Conservation (phyloP, 2,888 invertebrate genomes). For the Thumatha senex region DNA sequence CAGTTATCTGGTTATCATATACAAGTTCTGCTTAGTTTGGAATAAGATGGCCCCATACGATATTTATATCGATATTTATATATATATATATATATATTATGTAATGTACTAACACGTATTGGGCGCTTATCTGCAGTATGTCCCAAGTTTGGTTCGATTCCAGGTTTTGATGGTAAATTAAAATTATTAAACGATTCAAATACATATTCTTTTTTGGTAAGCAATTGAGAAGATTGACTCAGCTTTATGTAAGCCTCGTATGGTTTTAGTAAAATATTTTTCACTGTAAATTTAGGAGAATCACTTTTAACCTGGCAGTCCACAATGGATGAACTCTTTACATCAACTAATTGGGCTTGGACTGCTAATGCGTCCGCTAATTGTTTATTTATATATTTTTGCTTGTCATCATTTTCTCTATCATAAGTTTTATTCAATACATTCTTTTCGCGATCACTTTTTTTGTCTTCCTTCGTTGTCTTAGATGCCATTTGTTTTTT, state of each 20-base stretch:
- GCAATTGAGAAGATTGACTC: neutral
- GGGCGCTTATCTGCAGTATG: neutral
- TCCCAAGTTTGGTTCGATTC: neutral
- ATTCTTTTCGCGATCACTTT: neutral
- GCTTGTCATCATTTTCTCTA: neutral
- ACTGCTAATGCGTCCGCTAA: neutral
- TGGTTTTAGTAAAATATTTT: neutral
- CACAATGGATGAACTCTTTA: neutral
- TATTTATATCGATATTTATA: no score
- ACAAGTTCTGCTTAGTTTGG: no score
- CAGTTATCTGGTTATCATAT: no score
- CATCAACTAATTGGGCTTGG: neutral
- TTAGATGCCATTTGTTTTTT: neutral
- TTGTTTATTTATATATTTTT: neutral
- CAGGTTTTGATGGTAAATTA: no score
- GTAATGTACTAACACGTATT: neutral
- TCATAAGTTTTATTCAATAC: neutral
- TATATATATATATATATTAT: no score
- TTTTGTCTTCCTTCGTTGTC: neutral
- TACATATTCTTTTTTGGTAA: neutral
- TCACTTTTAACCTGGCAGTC: conserved; percentile 2
- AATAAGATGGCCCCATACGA: no score
- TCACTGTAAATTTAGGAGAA: conserved; percentile 2
- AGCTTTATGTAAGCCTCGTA: neutral
- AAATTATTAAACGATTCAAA: neutral